Evolutionary conservation across 2,113 vertebrate genomes (phyloP).

Genomic region (Gnathonemus echidnorhynchus): DNA sequence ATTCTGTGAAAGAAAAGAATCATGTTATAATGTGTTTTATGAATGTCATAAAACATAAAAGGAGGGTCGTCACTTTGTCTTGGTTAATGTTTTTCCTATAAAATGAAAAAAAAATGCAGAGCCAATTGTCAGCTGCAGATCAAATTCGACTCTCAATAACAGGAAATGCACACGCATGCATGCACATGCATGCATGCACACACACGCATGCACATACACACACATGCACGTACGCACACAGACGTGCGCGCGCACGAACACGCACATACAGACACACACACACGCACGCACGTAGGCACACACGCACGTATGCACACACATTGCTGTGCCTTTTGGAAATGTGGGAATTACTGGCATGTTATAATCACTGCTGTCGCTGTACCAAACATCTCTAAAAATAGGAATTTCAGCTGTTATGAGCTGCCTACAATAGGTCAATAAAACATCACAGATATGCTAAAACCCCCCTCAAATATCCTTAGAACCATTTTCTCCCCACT

Average conservation of each 20-base stretch:
- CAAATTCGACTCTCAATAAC: neutral
- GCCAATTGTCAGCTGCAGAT: neutral
- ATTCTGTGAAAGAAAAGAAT: neutral
- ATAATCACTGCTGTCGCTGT: neutral
- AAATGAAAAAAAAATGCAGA: neutral
- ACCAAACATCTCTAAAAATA: neutral
- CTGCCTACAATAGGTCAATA: neutral
- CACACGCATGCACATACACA: neutral
- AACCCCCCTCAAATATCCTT: neutral
- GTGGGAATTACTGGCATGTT: neutral
- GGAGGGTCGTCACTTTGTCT: neutral
- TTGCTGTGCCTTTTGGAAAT: neutral
- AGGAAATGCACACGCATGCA: neutral
- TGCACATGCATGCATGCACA: neutral
- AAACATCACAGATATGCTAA: no score
- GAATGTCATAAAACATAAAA: neutral
- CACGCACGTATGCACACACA: neutral
- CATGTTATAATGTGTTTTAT: neutral
- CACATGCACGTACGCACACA: neutral
- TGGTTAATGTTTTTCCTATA: neutral
- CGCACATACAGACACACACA: neutral
- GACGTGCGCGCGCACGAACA: no score
- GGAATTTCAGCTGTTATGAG: neutral
- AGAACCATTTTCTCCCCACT: neutral
- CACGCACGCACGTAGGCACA: neutral